Base-by-base conservation (phyloP, 2,113 vertebrate species). In the Rhombomys opimus region DNA sequence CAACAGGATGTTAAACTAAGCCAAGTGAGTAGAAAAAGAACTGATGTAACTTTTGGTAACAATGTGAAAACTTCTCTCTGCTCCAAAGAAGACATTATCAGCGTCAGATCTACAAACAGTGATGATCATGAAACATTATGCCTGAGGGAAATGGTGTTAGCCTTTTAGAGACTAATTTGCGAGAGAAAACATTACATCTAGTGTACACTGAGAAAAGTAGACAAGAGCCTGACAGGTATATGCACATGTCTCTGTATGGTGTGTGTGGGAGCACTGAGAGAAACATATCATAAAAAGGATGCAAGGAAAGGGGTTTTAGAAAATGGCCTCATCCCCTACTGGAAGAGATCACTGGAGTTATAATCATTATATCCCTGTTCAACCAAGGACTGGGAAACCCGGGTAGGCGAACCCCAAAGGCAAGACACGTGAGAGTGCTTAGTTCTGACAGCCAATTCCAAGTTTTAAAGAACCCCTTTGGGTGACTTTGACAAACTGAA, bases 371-470 rank as follows among this genome's bases (percentile, higher is more conserved):
- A 95, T 94, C 89, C 92, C 65, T 81, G 78, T 63, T 97, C 96
- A 98, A 98, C 96, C 97, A 98, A 96, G 97, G 98, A 98, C 97
- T 92, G 95, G 95, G 96, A 98, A 98, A 97, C 92, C 98, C 97
- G 72, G 97, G 97, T 85, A 98, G 97, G 96, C 57, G n/a, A 97
- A 97, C 98, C 95, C 95, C 98, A 98, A 98, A 98, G 98, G 98
- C 94, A 97, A 97, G 96, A 98, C 94, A 96, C 96, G 96, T 90
- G 65, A 97, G 93, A 95, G 87, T 46, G 57, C 54, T 27, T 97
- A 94, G 46, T 93, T 97, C 54, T 94, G 95, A 96, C 11, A 89
- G 70, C 87, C 65, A 96, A 97, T 95, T 92, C 25, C 46, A 30
- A 50, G 89, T 93, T 96, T 68, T 84, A 97, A 65, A 91, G 70